Conservation (phyloP, 2,113 vertebrate species). For the Elephas maximus region DNA sequence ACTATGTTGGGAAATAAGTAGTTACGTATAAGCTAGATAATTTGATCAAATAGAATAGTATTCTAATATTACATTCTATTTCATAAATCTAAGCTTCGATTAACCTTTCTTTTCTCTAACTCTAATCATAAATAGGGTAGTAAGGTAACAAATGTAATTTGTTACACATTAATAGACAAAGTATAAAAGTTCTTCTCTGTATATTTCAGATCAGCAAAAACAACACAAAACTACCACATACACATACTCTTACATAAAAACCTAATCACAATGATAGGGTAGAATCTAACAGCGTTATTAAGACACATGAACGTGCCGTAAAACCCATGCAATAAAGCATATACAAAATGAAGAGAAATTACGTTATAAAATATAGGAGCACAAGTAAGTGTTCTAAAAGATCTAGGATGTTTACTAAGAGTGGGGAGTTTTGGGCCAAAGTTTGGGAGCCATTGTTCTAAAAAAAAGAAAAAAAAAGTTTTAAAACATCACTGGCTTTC, state of each 20-base stretch:
- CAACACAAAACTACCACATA: neutral
- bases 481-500: constrained; percentile 31
- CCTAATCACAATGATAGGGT: neutral
- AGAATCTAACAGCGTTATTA: neutral
- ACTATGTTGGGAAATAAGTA: neutral
- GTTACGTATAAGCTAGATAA: constrained; percentile 11
- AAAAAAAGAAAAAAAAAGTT: neutral
- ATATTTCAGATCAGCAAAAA: neutral
- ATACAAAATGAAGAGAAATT: constrained; percentile 12
- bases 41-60: neutral
- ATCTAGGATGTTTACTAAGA: neutral
- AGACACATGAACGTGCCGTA: neutral
- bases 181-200: constrained; percentile 37
- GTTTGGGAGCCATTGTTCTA: neutral
- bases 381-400: neutral
- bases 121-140: neutral
- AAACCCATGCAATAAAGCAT: constrained; percentile 10
- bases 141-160: constrained; percentile 29
- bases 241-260: neutral
- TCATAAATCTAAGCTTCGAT: constrained; percentile 28
- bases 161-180: constrained; percentile 32
- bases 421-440: neutral
- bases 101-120: constrained; percentile 14
- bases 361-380: neutral
- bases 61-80: neutral